These are phyloP conservation scores for Intellagama lesueurii DNA, from an alignment of 2,797 vertebrate genomes.

Conservation along the genomic window DNA sequence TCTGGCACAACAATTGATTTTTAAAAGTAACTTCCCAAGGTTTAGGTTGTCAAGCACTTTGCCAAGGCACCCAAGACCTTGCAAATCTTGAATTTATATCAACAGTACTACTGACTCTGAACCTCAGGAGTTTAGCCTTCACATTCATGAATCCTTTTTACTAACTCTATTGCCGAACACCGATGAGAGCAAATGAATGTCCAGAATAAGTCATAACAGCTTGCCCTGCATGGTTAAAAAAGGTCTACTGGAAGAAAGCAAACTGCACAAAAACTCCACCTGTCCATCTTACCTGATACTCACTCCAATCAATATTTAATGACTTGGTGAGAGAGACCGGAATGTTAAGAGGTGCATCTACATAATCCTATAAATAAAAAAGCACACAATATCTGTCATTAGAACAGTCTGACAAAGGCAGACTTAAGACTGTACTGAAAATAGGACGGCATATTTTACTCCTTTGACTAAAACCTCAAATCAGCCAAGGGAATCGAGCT, in stretches of 20 bases:
- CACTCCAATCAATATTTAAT: slow-evolving; percentile 95
- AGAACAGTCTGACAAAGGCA: background rate
- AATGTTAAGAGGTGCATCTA: slow-evolving; percentile 96
- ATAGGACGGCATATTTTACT: background rate
- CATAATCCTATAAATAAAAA: slow-evolving; percentile 86
- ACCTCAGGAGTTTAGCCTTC: no score
- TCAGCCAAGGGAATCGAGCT: background rate
- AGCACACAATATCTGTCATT: slow-evolving; percentile 10
- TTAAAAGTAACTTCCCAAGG: no score
- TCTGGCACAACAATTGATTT: background rate
- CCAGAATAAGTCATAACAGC: background rate
- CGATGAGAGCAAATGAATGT: no score
- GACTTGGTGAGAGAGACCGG: slow-evolving; percentile 87
- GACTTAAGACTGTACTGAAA: background rate
- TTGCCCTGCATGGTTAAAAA: no score
- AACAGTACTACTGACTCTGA: no score
- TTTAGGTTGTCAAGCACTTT: no score
- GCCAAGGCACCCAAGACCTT: no score
- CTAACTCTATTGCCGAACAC: no score
- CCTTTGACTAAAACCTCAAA: background rate
- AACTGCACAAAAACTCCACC: no score
- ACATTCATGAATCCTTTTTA: no score
- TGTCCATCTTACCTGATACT: slow-evolving; percentile 89
- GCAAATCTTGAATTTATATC: no score
- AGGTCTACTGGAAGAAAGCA: background rate